phyloP scores from a whole-genome alignment of 2,797 vertebrate species.

The Enteromius fasciolatus region DNA sequence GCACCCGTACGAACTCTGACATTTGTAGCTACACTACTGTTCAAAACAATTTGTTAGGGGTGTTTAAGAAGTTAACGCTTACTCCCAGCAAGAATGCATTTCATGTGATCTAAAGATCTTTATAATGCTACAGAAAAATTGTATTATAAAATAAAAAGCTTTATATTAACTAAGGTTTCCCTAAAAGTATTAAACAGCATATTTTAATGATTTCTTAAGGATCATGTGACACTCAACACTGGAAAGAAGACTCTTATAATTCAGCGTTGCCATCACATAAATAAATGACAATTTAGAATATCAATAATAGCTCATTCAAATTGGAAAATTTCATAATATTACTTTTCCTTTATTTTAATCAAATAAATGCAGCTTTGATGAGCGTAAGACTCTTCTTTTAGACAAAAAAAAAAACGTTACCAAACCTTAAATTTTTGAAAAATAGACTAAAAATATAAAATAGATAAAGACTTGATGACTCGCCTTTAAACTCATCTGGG shows the following conservation, averaged over 20 bases:
- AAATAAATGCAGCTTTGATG: neutral
- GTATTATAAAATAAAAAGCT: neutral
- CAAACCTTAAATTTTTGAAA: neutral
- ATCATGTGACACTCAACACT: neutral
- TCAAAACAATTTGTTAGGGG: neutral
- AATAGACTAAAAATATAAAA: neutral
- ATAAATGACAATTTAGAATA: neutral
- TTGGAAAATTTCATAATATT: neutral
- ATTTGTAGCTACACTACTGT: neutral
- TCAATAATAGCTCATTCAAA: too few species aligned
- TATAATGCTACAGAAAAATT: neutral
- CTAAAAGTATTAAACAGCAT: neutral
- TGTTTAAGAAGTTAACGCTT: neutral
- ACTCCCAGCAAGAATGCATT: neutral
- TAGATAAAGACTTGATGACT: neutral
- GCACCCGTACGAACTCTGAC: too few species aligned
- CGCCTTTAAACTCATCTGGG: constrained; percentile 96
- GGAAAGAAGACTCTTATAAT: neutral
- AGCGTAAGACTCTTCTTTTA: neutral
- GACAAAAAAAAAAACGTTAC: neutral
- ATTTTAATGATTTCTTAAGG: neutral
- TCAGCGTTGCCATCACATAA: neutral
- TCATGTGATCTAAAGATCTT: neutral
- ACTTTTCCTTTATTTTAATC: neutral
- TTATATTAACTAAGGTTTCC: neutral